These are phyloP conservation scores for Heterotis niloticus DNA, from an alignment of 2,113 vertebrate genomes.

Conservation along the genomic window DNA sequence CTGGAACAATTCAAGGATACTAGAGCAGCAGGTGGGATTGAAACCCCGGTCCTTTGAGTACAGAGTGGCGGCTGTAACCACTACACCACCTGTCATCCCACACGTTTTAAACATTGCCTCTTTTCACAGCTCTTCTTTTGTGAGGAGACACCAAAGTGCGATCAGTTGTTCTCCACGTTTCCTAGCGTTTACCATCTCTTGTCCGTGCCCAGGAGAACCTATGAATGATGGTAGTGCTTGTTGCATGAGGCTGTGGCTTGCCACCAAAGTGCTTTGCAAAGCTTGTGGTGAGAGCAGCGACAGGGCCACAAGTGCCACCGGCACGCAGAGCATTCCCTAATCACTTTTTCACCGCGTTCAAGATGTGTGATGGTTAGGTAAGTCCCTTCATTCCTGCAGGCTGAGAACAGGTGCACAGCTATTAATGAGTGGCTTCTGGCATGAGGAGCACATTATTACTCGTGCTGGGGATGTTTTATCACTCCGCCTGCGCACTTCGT, in stretches of 20 bases:
- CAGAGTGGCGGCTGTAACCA: no score
- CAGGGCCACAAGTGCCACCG: neutral
- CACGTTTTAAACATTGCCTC: no score
- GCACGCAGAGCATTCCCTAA: neutral
- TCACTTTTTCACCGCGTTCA: neutral
- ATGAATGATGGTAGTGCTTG: neutral
- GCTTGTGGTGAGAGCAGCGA: neutral
- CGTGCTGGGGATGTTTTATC: constrained; percentile 17
- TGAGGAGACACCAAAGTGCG: no score
- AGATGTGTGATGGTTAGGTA: constrained; percentile 2
- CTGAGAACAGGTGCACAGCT: neutral
- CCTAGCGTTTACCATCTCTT: neutral
- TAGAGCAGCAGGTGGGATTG: no score
- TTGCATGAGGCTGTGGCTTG: neutral
- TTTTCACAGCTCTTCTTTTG: no score
- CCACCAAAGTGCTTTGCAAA: neutral
- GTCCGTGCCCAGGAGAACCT: neutral
- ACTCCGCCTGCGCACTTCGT: neutral
- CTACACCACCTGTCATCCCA: no score
- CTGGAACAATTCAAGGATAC: no score
- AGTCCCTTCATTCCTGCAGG: neutral
- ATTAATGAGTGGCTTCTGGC: constrained; percentile 14
- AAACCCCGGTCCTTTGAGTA: no score
- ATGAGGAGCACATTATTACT: neutral
- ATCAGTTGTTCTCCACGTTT: neutral